phyloP scores from a whole-genome alignment of 2,888 invertebrate genomes.

The Dynastes maya region DNA sequence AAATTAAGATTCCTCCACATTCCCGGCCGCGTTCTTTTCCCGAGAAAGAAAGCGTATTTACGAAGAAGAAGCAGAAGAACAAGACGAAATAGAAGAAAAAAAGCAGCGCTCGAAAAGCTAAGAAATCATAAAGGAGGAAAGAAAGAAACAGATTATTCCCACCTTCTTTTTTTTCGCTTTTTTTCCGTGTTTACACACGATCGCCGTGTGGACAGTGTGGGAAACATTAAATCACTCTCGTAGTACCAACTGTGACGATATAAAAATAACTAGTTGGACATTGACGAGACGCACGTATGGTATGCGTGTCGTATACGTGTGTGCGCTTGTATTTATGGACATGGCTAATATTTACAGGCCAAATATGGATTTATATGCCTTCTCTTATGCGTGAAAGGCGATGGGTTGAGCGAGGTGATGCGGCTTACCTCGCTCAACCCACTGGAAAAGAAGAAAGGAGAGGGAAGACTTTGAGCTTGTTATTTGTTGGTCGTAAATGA shows the following conservation, averaged over 20 bases:
- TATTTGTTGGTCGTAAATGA: neutral
- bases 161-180: constrained; percentile 33
- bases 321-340: constrained; percentile 33
- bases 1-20: constrained; percentile 42
- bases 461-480: neutral
- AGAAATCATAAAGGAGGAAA: constrained; percentile 31
- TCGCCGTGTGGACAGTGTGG: constrained; percentile 40
- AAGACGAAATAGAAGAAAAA: constrained; percentile 14
- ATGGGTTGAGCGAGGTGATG: constrained; percentile 24
- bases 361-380: constrained; percentile 45
- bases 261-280: constrained; percentile 47
- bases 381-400: constrained; percentile 18
- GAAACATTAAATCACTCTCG: constrained; percentile 41
- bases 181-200: constrained; percentile 40
- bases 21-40: constrained; percentile 20
- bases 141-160: constrained; percentile 33
- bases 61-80: neutral
- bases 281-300: constrained; percentile 42
- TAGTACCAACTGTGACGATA: constrained; percentile 39
- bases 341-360: constrained; percentile 40
- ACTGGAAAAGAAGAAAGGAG: constrained; percentile 8
- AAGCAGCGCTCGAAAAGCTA: neutral
- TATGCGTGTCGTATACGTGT: constrained; percentile 23
- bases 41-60: constrained; percentile 19
- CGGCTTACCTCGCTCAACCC: neutral